Evolutionary conservation across 2,113 vertebrate species (phyloP).

Genomic region (Dasypus novemcinctus): DNA sequence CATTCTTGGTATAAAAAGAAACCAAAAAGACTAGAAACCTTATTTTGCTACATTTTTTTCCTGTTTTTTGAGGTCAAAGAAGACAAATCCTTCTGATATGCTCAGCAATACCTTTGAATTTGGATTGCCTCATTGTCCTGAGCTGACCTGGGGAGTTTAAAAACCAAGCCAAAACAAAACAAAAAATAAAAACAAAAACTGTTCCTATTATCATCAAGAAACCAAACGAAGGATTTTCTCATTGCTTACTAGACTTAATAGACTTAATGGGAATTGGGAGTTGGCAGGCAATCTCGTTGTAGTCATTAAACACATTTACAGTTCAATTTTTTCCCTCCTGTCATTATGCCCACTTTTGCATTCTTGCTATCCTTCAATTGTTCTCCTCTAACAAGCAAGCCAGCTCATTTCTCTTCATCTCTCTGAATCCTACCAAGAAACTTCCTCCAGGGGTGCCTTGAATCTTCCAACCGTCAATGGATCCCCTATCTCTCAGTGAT

Average conservation of each 20-base stretch:
- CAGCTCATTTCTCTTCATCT: not conserved
- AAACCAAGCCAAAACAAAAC: not conserved
- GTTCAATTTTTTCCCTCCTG: not conserved
- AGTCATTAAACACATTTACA: not conserved
- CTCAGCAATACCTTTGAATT: conserved; percentile 7
- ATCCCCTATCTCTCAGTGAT: not conserved
- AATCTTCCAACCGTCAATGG: no score
- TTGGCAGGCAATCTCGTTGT: not conserved
- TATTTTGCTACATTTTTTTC: conserved; percentile 51
- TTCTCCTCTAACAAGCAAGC: not conserved
- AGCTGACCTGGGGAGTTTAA: not conserved
- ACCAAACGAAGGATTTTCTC: not conserved
- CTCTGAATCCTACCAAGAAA: not conserved
- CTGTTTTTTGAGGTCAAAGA: conserved; percentile 34
- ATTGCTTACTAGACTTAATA: not conserved
- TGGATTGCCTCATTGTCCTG: not conserved
- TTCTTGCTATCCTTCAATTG: not conserved
- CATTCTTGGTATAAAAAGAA: conserved; percentile 20
- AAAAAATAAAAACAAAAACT: not conserved
- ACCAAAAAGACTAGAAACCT: conserved; percentile 32
- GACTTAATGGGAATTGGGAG: not conserved
- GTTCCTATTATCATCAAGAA: not conserved
- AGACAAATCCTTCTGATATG: conserved; percentile 26
- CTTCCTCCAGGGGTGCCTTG: not conserved
- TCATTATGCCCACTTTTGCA: not conserved